Conservation (phyloP, 2,888 invertebrate species). For the Cosmia pyralina region DNA sequence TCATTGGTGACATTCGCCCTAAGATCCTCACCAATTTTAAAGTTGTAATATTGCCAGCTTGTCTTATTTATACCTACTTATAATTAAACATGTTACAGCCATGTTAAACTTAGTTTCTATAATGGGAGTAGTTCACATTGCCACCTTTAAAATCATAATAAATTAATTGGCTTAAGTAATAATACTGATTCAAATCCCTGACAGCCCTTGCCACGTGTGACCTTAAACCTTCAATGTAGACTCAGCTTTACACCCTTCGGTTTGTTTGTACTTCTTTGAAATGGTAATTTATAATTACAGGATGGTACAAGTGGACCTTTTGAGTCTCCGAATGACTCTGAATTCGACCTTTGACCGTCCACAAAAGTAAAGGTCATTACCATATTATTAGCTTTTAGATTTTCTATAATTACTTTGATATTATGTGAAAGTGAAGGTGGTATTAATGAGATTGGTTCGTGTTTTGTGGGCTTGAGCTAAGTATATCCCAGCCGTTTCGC, state of each 20-base stretch:
- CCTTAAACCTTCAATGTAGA: conserved; percentile 33
- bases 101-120: background rate
- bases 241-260: conserved; percentile 43
- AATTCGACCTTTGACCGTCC: conserved; percentile 41
- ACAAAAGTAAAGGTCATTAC: conserved; percentile 32
- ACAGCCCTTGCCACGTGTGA: conserved; percentile 25
- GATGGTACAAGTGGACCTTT: conserved; percentile 38
- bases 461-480: background rate
- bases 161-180: background rate
- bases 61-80: background rate
- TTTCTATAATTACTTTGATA: conserved; percentile 31
- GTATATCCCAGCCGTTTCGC: background rate
- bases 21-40: background rate
- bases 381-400: conserved; percentile 43
- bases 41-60: background rate
- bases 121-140: background rate
- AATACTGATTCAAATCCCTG: background rate
- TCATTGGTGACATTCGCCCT: background rate
- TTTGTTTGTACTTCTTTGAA: conserved; percentile 67
- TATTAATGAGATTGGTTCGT: background rate
- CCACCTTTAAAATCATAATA: background rate
- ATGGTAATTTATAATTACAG: conserved; percentile 70
- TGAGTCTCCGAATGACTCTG: conserved; percentile 32
- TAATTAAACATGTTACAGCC: background rate
- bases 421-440: background rate